A percentile compares a stretch with the other conserved stretches of the same genome.
Conservation (phyloP, 2,888 invertebrate species). For the Acanthosepion esculentum region DNA sequence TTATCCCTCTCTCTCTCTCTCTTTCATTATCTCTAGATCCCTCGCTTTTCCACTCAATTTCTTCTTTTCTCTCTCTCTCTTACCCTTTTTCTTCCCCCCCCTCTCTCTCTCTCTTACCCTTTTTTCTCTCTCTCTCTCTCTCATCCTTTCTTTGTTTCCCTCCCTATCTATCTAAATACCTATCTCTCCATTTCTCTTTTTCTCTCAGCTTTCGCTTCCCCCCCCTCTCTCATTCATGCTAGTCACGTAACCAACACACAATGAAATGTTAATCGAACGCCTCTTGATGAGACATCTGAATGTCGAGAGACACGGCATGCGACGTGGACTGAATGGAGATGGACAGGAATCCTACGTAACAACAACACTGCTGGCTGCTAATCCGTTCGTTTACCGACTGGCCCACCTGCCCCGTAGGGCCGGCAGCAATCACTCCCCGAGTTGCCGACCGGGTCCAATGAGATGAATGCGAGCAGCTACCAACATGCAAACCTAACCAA, state of each 20-base stretch:
- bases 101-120: too few species aligned
- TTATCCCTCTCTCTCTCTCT: too few species aligned
- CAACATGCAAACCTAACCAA: not conserved
- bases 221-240: not conserved
- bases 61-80: too few species aligned
- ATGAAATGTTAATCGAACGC: not conserved
- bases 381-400: not conserved
- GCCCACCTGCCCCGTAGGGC: not conserved
- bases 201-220: not conserved
- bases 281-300: constrained; percentile 8
- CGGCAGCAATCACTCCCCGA: not conserved
- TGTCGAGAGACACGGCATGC: not conserved
- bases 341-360: not conserved
- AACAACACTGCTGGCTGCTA: not conserved
- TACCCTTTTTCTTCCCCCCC: too few species aligned
- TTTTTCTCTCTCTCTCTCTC: not conserved
- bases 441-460: not conserved
- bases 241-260: not conserved
- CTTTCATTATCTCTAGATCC: too few species aligned
- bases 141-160: too few species aligned
- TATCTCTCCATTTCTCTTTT: not conserved
- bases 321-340: not conserved
- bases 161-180: not conserved
- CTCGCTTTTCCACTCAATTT: too few species aligned
- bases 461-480: not conserved